Evolutionary conservation across 1,140 invertebrate species (phyloP).

Genomic region (Plutomurus gul): DNA sequence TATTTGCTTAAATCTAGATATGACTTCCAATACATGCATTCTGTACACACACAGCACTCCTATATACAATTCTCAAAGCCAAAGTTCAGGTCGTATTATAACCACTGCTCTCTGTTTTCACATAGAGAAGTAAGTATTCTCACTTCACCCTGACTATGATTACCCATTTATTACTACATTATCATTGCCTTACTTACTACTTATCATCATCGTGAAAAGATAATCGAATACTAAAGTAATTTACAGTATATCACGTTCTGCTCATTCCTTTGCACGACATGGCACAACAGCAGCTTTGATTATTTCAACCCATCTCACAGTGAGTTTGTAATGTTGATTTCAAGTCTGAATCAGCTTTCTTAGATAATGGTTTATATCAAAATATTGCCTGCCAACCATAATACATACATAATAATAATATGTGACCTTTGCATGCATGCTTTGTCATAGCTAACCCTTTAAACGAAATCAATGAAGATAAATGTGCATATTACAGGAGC

Average conservation of each 20-base stretch:
- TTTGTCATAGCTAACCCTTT: no score
- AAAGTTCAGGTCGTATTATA: no score
- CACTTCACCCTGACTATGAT: background rate
- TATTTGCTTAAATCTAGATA: background rate
- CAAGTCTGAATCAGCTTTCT: background rate
- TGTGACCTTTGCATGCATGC: no score
- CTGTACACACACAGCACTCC: background rate
- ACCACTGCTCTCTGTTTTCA: no score
- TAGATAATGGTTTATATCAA: no score
- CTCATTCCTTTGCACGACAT: constrained; percentile 4
- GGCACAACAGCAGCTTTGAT: background rate
- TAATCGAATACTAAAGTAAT: constrained; percentile 22
- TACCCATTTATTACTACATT: background rate
- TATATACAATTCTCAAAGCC: no score
- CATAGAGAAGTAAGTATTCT: background rate
- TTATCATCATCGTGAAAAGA: constrained; percentile 2
- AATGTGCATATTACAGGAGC: no score
- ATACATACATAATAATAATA: no score
- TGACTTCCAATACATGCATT: background rate
- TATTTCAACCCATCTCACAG: background rate
- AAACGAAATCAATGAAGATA: no score
- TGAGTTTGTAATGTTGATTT: no score
- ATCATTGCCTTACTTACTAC: no score
- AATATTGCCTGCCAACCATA: no score
- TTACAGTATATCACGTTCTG: background rate